Evolutionary conservation across 1,140 invertebrate genomes (phyloP), one percentile per base, ranked within the genome.

Genomic region (Polypedilum pembai): DNA sequence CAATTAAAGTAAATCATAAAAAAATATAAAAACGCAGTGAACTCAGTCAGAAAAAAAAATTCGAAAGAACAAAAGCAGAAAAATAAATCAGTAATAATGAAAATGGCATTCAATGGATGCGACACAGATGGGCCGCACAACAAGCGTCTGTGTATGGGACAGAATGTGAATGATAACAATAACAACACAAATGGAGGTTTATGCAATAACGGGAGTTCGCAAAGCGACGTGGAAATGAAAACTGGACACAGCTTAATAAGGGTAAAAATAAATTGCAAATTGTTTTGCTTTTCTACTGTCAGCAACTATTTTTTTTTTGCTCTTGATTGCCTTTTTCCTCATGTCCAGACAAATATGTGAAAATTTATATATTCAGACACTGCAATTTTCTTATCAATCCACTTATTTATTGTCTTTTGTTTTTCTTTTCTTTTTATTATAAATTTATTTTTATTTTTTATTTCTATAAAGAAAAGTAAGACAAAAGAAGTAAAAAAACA

Each of bases 81-180:
- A 66, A 66, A 66, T n/a, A 66, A 66, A 66, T 18, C 17, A 69
- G 20, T n/a, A 21, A 69, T 69, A 18, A 69, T 69, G 65, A 69
- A 69, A 69, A 69, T 69, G 65, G 65, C 65, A 69, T 69, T 69
- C 65, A 69, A 69, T 69, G 65, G 65, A n/a, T 69, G 65, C 65
- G 65, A 69, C 20, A 69, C 65, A 21, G 65, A 69, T 21, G 65
- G 65, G 20, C 65, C 65, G 65, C 65, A 69, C 18, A 69, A 69
- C 18, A 69, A 69, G 18, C 65, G 65, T 69, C 65, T 69, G 20
- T 69, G 65, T 12, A 69, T 21, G 17, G 65, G 65, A 20, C 65
- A 69, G 20, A 69, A 21, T 69, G 20, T 20, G 4, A 69, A 69
- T 69, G 65, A 69, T 20, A 69, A 21, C 65, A 69, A 69, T 18